Evolutionary conservation across 2,113 vertebrate species (phyloP).

Genomic region (Aegotheles bennettii): DNA sequence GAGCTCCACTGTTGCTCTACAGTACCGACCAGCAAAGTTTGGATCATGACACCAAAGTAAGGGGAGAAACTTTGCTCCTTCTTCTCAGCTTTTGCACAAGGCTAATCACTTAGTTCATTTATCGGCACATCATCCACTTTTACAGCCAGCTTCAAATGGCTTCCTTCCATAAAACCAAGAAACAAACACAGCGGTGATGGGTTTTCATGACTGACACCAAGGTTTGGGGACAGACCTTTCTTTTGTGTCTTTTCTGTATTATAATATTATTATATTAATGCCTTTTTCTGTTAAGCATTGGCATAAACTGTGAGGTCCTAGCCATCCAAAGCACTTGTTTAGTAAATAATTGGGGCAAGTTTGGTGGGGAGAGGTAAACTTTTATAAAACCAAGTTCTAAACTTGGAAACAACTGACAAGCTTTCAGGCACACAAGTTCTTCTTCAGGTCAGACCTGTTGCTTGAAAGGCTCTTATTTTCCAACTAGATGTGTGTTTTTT

Average conservation of each 20-base stretch:
- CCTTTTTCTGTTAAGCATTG: not conserved
- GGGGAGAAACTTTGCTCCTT: not conserved
- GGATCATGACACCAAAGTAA: not conserved
- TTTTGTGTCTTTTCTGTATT: not conserved
- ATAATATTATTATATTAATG: no score
- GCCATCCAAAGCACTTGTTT: not conserved
- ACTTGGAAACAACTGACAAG: not conserved
- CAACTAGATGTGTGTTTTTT: not conserved
- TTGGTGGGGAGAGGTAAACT: not conserved
- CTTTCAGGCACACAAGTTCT: not conserved
- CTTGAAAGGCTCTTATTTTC: not conserved
- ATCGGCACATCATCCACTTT: not conserved
- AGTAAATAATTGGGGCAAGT: not conserved
- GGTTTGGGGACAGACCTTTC: not conserved
- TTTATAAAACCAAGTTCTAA: not conserved
- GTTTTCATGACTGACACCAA: not conserved
- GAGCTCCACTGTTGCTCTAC: constrained; percentile 31
- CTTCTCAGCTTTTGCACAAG: not conserved
- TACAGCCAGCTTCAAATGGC: not conserved
- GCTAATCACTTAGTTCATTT: not conserved
- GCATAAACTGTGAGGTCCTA: not conserved
- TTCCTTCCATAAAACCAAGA: not conserved
- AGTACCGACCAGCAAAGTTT: not conserved
- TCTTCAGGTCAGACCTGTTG: not conserved
- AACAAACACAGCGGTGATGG: not conserved